Conservation (phyloP, 2,888 invertebrate species). For the Cataglyphis albicans region DNA sequence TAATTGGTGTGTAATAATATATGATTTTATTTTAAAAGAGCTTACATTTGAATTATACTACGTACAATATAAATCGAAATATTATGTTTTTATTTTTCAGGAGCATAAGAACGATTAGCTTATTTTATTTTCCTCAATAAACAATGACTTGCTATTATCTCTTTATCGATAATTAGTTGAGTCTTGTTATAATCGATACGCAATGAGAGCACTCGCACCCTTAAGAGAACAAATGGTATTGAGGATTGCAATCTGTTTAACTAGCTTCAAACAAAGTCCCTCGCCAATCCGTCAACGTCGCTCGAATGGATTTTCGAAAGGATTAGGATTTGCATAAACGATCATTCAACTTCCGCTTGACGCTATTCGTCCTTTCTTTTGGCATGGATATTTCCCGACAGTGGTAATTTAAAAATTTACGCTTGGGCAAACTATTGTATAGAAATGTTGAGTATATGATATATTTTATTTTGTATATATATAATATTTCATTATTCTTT, state of each 20-base stretch:
- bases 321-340: slow-evolving; percentile 86
- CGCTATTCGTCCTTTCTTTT: slow-evolving; percentile 49
- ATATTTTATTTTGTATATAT: background rate
- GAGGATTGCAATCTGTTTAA: slow-evolving; percentile 74
- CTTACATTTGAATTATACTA: background rate
- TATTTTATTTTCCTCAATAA: background rate
- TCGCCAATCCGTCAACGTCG: slow-evolving; percentile 84
- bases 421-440: background rate
- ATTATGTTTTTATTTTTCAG: background rate
- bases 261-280: slow-evolving; percentile 70
- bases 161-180: slow-evolving; percentile 64
- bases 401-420: slow-evolving; percentile 36
- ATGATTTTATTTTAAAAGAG: slow-evolving; percentile 12
- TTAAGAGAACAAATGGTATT: slow-evolving; percentile 73
- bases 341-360: slow-evolving; percentile 81
- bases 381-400: slow-evolving; percentile 32
- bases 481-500: background rate
- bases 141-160: background rate
- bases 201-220: slow-evolving; percentile 43
- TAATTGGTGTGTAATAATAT: background rate
- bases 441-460: background rate
- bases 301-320: slow-evolving; percentile 83
- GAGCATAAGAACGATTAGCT: background rate
- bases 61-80: background rate
- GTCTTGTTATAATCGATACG: slow-evolving; percentile 58